Evolutionary conservation across 1,140 invertebrate genomes (phyloP).

Genomic region (Helicoverpa zea): DNA sequence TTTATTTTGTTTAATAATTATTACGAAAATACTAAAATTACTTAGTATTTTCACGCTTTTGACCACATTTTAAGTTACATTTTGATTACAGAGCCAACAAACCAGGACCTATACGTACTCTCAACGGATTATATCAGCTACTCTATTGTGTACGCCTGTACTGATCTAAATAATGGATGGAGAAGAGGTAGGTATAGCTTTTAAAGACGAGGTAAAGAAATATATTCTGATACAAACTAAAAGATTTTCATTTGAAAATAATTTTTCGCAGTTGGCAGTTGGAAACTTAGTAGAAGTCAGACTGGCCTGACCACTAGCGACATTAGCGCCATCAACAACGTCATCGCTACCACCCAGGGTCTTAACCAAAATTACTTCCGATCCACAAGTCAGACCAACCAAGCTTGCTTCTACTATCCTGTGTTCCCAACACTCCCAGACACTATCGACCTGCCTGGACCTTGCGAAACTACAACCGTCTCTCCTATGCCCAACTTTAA

Average conservation of each 20-base stretch:
- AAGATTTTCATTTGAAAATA: constrained; percentile 8
- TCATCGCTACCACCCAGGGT: constrained; percentile 70
- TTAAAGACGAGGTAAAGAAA: constrained; percentile 26
- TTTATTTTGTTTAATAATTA: too few relatives aligned
- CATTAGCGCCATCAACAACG: constrained; percentile 58
- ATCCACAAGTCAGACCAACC: constrained; percentile 67
- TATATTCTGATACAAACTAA: too few relatives aligned
- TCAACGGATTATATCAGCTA: constrained; percentile 90
- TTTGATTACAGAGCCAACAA: neutral
- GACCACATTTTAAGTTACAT: neutral
- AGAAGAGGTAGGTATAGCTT: constrained; percentile 24
- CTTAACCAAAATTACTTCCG: constrained; percentile 69
- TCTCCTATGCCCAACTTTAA: constrained; percentile 68
- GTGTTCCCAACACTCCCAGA: neutral
- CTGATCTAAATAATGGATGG: constrained; percentile 75
- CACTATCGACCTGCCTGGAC: neutral
- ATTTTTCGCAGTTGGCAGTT: constrained; percentile 71
- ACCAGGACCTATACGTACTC: constrained; percentile 78
- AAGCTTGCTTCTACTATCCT: constrained; percentile 71
- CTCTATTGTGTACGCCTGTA: constrained; percentile 90
- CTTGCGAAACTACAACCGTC: constrained; percentile 41
- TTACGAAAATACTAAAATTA: too few relatives aligned
- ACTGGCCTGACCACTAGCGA: constrained; percentile 56
- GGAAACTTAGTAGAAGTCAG: constrained; percentile 72
- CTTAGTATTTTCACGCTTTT: too few relatives aligned